A percentile compares a stretch with the other conserved stretches of the same genome.
Evolutionary conservation across 2,797 vertebrate genomes (phyloP).

Genomic region (Odontamblyopus lacepedii): DNA sequence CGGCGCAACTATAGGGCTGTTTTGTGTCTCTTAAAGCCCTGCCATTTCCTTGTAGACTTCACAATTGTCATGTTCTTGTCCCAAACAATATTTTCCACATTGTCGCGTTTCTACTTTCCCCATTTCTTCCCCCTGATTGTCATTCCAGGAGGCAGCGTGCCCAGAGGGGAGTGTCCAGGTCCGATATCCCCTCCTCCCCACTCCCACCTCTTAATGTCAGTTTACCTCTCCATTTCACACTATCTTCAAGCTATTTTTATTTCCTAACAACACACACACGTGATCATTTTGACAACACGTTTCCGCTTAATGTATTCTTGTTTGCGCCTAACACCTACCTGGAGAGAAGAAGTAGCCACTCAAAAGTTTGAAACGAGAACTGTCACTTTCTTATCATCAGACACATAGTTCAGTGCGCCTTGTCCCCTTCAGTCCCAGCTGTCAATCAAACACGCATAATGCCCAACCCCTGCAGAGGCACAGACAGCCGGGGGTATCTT

Average conservation of each 20-base stretch:
- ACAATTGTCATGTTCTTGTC: neutral
- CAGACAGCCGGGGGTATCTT: conserved; percentile 12
- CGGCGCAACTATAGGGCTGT: neutral
- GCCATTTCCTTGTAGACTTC: neutral
- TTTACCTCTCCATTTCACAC: neutral
- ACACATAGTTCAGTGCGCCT: conserved; percentile 5
- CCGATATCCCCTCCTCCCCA: neutral
- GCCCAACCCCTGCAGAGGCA: conserved; percentile 24
- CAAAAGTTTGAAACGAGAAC: conserved; percentile 18
- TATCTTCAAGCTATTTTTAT: neutral
- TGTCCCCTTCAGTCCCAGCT: conserved; percentile 43
- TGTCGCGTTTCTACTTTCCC: neutral
- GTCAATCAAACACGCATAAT: conserved; percentile 48
- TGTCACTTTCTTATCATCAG: conserved; percentile 28
- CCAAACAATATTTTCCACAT: neutral
- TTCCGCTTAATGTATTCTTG: neutral
- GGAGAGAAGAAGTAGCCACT: conserved; percentile 21
- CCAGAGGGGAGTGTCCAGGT: conserved; percentile 1
- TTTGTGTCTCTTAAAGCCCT: neutral
- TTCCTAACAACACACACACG: no score
- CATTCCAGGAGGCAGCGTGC: neutral
- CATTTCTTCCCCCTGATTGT: neutral
- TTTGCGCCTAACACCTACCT: neutral
- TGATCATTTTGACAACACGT: conserved; percentile 1
- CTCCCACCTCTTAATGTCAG: conserved; percentile 7